Evolutionary conservation across 2,888 invertebrate genomes (phyloP), one percentile per base, ranked within the genome.

Genomic region (Tiliacea aurago): DNA sequence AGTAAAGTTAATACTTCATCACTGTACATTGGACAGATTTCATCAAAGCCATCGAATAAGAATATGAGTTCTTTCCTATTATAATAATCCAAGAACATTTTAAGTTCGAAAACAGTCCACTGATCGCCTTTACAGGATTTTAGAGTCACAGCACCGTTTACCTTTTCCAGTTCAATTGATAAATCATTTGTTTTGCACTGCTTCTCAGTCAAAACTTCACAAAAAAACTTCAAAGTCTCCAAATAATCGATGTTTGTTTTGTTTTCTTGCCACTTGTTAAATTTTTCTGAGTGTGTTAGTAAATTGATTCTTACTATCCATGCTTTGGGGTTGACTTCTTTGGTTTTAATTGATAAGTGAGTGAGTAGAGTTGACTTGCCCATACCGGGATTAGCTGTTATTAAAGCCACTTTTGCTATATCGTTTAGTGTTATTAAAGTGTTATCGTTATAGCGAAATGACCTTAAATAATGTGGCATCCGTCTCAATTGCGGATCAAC

Each of bases 11-110:
- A 51, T 0, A 80, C 81, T 59, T 71, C 69, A 1, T 61, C 37
- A 23, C 72, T 70, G 23, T 86, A 84, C 47, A 72, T 63, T 0
- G 86, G 86, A 64, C 81, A 86, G 7, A 86, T 80, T 68, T 84
- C 86, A 18, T 86, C 86, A 2, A 86, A 86, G 0, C 84, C 86
- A 59, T 86, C 86, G 11, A 84, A 84, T 20, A 84, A n/a, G 37
- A 84, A 80, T 55, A 85, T 73, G 1, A 83, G 11, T 51, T 70
- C 73, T n/a, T 64, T 66, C 18, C 62, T 75, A 43, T 81, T 83
- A 47, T 51, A 83, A 55, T 61, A 76, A 13, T 84, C 59, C 33
- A 85, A 55, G 49, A 85, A 85, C 28, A 80, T 56, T n/a, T 80
- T 63, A 13, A 83, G 6, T 47, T 68, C 43, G 28, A 79, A 79